Evolutionary conservation across 2,797 vertebrate genomes (phyloP).

Genomic region (Macropodus opercularis): DNA sequence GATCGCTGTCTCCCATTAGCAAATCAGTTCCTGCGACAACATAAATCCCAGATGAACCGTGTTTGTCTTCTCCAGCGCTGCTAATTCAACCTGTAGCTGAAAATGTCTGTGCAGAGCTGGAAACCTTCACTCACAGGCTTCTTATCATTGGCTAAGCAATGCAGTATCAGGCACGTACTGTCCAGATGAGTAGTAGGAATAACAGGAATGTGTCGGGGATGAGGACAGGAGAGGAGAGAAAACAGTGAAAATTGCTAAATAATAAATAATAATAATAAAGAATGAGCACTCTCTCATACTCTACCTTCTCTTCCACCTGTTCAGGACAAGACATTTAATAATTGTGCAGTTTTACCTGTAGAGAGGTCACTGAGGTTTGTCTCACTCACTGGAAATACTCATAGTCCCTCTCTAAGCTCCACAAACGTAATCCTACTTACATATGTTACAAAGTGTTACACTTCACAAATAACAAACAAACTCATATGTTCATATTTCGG

Average conservation of each 20-base stretch:
- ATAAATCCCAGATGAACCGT: slow-evolving; percentile 37
- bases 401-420: not conserved
- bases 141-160: slow-evolving; percentile 30
- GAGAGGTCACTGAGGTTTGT: slow-evolving; percentile 55
- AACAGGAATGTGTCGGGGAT: slow-evolving; percentile 39
- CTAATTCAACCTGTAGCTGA: slow-evolving; percentile 52
- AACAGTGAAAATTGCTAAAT: slow-evolving; percentile 53
- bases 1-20: slow-evolving; percentile 45
- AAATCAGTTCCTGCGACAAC: slow-evolving; percentile 32
- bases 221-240: slow-evolving; percentile 62
- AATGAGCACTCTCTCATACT: too few relatives aligned
- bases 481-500: not conserved
- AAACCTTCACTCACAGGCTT: slow-evolving; percentile 35
- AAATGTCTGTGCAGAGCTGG: slow-evolving; percentile 29
- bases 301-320: too few relatives aligned
- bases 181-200: slow-evolving; percentile 36
- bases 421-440: not conserved
- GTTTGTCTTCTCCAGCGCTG: slow-evolving; percentile 38
- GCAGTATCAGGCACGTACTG: slow-evolving; percentile 32
- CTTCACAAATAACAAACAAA: too few relatives aligned
- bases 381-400: not conserved
- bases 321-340: too few relatives aligned
- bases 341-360: not conserved
- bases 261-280: too few relatives aligned
- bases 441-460: not conserved